Base-by-base conservation (phyloP, 1,140 invertebrate genomes). In the Cylas formicarius region DNA sequence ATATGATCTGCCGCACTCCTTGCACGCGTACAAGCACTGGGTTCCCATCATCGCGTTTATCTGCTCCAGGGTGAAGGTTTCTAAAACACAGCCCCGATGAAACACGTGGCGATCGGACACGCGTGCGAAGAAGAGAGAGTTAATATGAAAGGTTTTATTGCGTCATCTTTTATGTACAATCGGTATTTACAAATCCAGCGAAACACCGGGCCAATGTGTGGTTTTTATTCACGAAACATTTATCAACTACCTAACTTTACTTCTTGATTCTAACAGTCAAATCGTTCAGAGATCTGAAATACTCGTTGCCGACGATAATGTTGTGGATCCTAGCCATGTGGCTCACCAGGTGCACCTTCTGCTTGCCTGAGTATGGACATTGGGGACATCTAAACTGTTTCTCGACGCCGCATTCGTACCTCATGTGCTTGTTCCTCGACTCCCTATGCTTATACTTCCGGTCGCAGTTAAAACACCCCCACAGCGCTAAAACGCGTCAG, bases 371-470 rank as follows among this genome's bases (percentile, higher is more conserved):
- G 23, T 49, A 36, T 9, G 20, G 21, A 24, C 41, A 38, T 4
- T 35, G 2, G 18, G 22, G 29, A 27, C 48, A 50, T 14, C 22
- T 58, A 44, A 71, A 68, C 21, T 58, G 56, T 0, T 67, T 66
- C 9, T 59, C 4, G 0, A 69, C 65, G 2, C 72, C 71, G 34
- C 73, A 74, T 31, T 75, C 71, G 49, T 72, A 73, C 40, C 57
- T 67, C 19, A 72, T 58, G 44, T 75, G 73, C 6, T 70, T 61
- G 28, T 68, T 70, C 6, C 75, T 44, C 24, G 69, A 72, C 14
- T 68, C 44, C 39, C 42, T 54, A 33, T 41, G 23, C 11, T 23
- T 29, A 20, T 46, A 46, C 21, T 5, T 20, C n/a, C 19, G 23
- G 14, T 24, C 33, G 28, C 44, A 46, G 6, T 46, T 46, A 9